Base-by-base conservation (phyloP, 2,888 invertebrate species). In the Drosophila koepferae region DNA sequence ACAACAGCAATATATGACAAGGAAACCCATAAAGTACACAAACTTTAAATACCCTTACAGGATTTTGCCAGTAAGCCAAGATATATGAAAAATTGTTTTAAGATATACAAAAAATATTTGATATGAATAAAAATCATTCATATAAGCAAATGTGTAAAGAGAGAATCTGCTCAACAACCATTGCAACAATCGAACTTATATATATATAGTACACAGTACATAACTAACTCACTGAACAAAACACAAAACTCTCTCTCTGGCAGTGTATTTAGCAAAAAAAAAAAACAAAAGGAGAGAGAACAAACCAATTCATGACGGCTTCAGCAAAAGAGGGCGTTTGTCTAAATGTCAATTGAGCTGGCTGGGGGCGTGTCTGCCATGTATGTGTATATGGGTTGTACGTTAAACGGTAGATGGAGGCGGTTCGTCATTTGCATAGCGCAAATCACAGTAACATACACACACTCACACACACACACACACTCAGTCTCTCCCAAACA, bases 371-470 rank as follows among this genome's bases (percentile, higher is more conserved):
- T 74, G 40, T 7, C 56, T n/a, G 41, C n/a, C 28, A 9, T 43
- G 43, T 40, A 51, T 41, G 56, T 56, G 46, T 49, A 36, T 49
- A 49, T 49, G 64, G 63, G 65, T 59, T 59, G 63, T 38, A 65
- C n/a, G 59, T 46, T 12, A 31, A 16, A 16, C 28, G 43, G 67
- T 34, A 53, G 71, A 48, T 64, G 67, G 48, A 55, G 63, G 48
- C 54, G 71, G 72, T 65, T 14, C 70, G 65, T 63, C 89, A 87
- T 87, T 85, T 81, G 82, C 87, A 89, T 89, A 80, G 46, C 69
- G 53, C 82, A 86, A 90, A 80, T 83, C 89, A 83, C 83, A 77
- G 83, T 62, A 60, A 58, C 67, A 75, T 28, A 70, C 46, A 54
- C 60, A 20, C 60, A 20, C 28, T 10, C 49, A 38, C 54, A 43